Conservation (phyloP, 1,140 invertebrate genomes). For the Philotrypesis tridentata region DNA sequence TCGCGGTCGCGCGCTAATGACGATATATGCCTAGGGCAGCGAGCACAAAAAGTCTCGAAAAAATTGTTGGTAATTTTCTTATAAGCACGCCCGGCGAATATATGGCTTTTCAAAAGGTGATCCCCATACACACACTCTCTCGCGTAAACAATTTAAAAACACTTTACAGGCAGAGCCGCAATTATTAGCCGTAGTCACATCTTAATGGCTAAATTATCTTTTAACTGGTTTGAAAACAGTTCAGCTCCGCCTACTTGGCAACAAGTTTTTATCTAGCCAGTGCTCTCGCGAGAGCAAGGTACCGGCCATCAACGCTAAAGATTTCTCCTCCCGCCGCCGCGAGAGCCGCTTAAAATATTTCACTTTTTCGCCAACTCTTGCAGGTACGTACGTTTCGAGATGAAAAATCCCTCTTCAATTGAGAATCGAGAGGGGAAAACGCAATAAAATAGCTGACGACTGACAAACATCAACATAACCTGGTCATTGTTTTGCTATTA, state of each 20-base stretch:
- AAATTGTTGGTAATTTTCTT: too few species aligned
- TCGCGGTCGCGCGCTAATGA: too few species aligned
- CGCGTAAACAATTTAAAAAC: background rate
- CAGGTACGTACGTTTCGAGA: too few species aligned
- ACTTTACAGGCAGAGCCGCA: background rate
- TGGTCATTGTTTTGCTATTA: too few species aligned
- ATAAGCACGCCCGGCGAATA: too few species aligned
- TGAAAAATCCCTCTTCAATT: too few species aligned
- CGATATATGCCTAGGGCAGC: too few species aligned
- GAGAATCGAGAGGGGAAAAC: background rate
- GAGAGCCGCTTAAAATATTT: background rate
- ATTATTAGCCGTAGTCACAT: background rate
- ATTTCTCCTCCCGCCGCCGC: background rate
- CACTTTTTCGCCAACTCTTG: background rate
- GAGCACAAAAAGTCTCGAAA: too few species aligned
- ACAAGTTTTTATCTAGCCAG: constrained; percentile 4
- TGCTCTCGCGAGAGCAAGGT: too few species aligned
- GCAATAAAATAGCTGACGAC: background rate
- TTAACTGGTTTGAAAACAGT: background rate
- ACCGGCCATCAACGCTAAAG: background rate
- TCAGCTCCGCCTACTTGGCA: constrained; percentile 12
- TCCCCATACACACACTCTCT: too few species aligned
- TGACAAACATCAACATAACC: too few species aligned
- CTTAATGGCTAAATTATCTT: background rate
- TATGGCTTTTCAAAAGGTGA: background rate